Conservation (phyloP, 2,113 vertebrate species). For the Solenodon paradoxus region DNA sequence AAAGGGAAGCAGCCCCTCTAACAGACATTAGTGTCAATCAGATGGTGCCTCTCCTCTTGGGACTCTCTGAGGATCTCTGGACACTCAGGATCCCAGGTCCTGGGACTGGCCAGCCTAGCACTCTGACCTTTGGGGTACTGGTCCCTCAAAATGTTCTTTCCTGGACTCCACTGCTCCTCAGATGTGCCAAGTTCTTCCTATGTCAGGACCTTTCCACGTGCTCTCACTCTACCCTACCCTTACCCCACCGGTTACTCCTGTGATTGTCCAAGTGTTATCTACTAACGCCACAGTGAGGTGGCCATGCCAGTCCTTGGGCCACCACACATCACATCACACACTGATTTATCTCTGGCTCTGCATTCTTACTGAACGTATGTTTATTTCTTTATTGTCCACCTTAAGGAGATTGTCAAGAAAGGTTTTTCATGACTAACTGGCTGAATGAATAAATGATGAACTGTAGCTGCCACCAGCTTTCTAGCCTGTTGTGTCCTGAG, state of each 20-base stretch:
- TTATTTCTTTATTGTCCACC: neutral
- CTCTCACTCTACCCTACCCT: neutral
- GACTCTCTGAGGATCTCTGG: neutral
- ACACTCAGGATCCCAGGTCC: neutral
- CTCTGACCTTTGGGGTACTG: too few species aligned
- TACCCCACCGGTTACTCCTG: neutral
- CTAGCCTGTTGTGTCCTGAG: neutral
- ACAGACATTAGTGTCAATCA: rapidly evolving
- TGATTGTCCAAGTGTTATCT: neutral
- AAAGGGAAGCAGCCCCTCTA: neutral
- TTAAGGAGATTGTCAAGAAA: too few species aligned
- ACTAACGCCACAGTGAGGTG: neutral
- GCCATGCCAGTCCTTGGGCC: too few species aligned
- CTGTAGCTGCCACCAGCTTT: neutral
- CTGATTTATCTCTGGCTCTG: too few species aligned
- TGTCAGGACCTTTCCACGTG: neutral
- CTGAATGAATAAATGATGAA: neutral
- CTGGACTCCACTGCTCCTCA: rapidly evolving
- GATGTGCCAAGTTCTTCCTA: neutral
- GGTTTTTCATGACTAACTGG: too few species aligned
- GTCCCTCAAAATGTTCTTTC: too few species aligned
- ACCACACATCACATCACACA: neutral
- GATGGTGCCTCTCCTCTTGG: neutral
- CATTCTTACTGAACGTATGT: neutral
- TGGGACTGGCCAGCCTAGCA: too few species aligned